These are phyloP conservation scores for Asarcornis scutulata DNA, from an alignment of 2,113 vertebrate genomes.

Conservation along the genomic window DNA sequence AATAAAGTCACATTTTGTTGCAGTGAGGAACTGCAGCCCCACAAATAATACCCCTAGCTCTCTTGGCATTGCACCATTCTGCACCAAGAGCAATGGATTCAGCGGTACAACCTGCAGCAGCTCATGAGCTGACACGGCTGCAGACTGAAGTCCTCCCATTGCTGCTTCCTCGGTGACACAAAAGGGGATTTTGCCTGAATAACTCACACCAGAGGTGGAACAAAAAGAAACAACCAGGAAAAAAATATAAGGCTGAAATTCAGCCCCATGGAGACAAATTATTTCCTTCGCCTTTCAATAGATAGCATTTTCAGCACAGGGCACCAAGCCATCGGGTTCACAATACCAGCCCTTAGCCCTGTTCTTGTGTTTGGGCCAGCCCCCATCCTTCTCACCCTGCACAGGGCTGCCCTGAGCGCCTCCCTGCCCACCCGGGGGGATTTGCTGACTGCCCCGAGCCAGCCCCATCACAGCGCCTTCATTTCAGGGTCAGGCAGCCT, in stretches of 20 bases:
- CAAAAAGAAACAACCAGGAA: neutral
- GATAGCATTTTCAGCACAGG: neutral
- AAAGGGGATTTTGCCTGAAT: accelerated
- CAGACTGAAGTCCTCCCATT: neutral
- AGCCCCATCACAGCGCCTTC: neutral
- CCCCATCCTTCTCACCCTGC: neutral
- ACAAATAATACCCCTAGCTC: neutral
- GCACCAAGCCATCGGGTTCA: neutral
- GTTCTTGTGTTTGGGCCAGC: accelerated
- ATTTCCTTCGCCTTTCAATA: neutral
- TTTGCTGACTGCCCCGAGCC: too few species aligned
- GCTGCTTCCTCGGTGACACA: accelerated
- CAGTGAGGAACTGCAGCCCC: accelerated
- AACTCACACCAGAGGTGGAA: neutral
- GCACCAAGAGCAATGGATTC: neutral
- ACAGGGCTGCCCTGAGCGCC: neutral
- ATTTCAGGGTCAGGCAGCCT: neutral
- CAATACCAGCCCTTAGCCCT: neutral
- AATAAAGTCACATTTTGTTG: neutral
- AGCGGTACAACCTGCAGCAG: neutral
- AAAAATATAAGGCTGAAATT: neutral
- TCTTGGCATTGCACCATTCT: accelerated
- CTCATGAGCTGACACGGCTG: neutral
- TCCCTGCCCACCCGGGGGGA: neutral
- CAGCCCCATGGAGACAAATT: neutral